Evolutionary conservation across 2,888 invertebrate genomes (phyloP), one percentile per base, ranked within the genome.

Genomic region (Perdita meconis): DNA sequence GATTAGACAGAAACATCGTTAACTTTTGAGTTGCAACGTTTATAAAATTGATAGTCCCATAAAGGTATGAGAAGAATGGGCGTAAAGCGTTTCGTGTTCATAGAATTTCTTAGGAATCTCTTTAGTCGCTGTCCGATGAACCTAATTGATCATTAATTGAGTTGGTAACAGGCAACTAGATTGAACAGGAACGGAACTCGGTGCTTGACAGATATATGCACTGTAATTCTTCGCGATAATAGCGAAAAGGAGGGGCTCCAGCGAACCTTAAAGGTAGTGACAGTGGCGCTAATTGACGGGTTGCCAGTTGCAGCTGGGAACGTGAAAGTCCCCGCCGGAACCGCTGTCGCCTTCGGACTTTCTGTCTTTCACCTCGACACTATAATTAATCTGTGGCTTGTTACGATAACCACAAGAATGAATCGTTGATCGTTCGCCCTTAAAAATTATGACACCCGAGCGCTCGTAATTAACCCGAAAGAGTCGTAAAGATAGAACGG

Each of bases 121-220:
- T 77, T 82, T 85, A 85, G 84, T 84, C 74, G 80, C 81, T 68
- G 81, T 78, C 64, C 83, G 87, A 85, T 79, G 83, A 83, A 81
- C 84, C 84, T 88, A 89, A 89, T 89, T 87, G 88, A 80, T 79
- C 79, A 87, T 86, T 89, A 89, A 90, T 90, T 89, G 87, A 81
- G 76, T 72, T 74, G 55, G 57, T 66, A 68, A 81, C 69, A 61
- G 81, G 61, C 63, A 63, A 70, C 67, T 66, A 71, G 71, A 74
- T 78, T 80, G 60, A 79, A 82, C 73, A 57, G 74, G 75, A 81
- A 81, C 69, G 74, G 63, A 66, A 79, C 71, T 76, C 61, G 44
- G 74, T 53, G 47, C 63, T 64, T 53, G 82, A 85, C 79, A 73
- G 73, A 50, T 76, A 76, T 81, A 76, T 56, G 72, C 73, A 74